These are phyloP conservation scores for Linyphia triangularis DNA, from an alignment of 2,888 invertebrate genomes.

Conservation along the genomic window DNA sequence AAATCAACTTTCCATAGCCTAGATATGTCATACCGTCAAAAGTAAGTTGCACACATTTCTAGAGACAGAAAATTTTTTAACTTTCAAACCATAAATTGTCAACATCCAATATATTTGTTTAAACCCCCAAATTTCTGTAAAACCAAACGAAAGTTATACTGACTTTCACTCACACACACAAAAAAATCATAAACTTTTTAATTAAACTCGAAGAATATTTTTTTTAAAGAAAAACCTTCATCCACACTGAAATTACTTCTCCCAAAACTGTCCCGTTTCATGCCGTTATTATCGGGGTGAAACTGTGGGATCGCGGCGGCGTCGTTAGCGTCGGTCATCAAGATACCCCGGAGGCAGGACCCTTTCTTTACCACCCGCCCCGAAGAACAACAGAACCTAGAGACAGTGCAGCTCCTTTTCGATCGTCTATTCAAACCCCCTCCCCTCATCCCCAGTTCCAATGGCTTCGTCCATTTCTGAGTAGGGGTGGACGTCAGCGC, in stretches of 20 bases:
- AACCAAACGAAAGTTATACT: too few relatives aligned
- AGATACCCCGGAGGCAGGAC: conserved; percentile 25
- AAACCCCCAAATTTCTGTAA: too few relatives aligned
- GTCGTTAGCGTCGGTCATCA: conserved; percentile 21
- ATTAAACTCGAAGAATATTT: background rate
- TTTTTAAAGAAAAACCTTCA: background rate
- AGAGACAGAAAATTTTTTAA: too few relatives aligned
- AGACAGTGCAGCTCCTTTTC: conserved; percentile 52
- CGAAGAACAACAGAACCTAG: conserved; percentile 17
- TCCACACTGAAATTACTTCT: background rate
- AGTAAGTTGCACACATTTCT: too few relatives aligned
- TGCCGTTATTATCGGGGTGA: conserved; percentile 46
- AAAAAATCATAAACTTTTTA: too few relatives aligned
- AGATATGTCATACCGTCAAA: too few relatives aligned
- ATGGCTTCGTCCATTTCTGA: background rate
- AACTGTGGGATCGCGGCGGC: conserved; percentile 5
- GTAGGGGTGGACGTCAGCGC: conserved; percentile 18
- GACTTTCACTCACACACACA: too few relatives aligned
- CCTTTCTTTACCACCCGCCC: conserved; percentile 43
- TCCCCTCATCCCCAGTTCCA: background rate
- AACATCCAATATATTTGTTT: too few relatives aligned
- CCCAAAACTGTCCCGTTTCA: background rate
- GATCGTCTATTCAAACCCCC: conserved; percentile 33
- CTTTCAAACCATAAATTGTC: too few relatives aligned
- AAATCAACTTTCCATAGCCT: too few relatives aligned